Base-by-base conservation (phyloP, 2,888 invertebrate species). In the Nysson spinosus region DNA sequence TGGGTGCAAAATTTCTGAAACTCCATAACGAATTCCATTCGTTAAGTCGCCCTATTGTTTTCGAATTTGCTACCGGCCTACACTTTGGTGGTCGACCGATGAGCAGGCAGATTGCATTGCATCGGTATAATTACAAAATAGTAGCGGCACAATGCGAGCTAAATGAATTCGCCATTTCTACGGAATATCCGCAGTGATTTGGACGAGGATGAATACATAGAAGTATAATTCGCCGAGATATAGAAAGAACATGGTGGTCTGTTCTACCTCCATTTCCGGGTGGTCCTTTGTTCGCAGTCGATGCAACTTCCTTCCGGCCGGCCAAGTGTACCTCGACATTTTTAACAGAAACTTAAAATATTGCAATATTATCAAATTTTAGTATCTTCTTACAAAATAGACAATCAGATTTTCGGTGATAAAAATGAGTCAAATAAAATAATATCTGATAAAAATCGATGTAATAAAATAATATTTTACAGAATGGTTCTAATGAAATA, bases 271-370 rank as follows among this genome's bases (percentile, higher is more conserved):
- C 30, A 49, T 26, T 24, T 49, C 50, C 42, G 52, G 60, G 52
- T 62, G 74, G 65, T 61, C 68, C 73, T 81, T 81, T 82, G 78
- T 79, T 61, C 75, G 42, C 44, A 62, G 75, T 72, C 73, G 69
- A 56, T 70, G 68, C 49, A 69, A 71, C 72, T 82, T 83, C 80
- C 83, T 81, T 83, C 80, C 83, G 79, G 75, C 63, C 42, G 43
- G 32, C 9, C 24, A 42, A 49, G 22, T 40, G 20, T 44, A 32
- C 49, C 28, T 32, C 34, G 57, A 49, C 14, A 24, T 34, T 37
- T 26, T 32, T 47, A 24, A 44, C 4, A 28, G 9, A 28, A 28
- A 28, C 5, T n/a, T n/a, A n/a, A 12, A 20, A 17, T 28, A 40
- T 32, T n/a, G 34, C 42, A 24, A 40, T 14, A n/a, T 19, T 19